phyloP scores from a whole-genome alignment of 1,140 invertebrate genomes.

The Dendroctonus ponderosae region DNA sequence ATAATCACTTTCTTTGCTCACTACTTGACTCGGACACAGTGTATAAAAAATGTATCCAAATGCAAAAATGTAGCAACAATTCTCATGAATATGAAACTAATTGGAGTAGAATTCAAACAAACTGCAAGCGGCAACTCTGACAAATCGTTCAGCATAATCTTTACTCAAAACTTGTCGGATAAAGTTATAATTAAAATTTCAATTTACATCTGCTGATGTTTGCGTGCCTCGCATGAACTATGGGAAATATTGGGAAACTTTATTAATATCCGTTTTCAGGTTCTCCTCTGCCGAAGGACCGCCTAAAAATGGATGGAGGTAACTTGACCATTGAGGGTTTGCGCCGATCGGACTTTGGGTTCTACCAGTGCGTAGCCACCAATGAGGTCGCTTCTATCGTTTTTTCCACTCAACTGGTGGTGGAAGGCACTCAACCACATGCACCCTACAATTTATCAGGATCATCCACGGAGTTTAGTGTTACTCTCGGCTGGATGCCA shows the following conservation, averaged over 20 bases:
- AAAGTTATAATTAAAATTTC: neutral
- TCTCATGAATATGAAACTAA: conserved; percentile 1
- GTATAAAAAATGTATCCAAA: too few relatives aligned
- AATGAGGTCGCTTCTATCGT: conserved; percentile 93
- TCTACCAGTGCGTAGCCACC: conserved; percentile 90
- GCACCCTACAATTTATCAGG: conserved; percentile 92
- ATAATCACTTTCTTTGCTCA: too few relatives aligned
- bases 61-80: too few relatives aligned
- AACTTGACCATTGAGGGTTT: conserved; percentile 91
- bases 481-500: conserved; percentile 87
- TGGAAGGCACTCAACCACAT: conserved; percentile 94
- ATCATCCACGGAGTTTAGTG: conserved; percentile 82
- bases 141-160: neutral
- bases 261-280: conserved; percentile 47
- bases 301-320: conserved; percentile 74
- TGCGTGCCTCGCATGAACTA: too few relatives aligned
- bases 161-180: neutral
- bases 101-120: conserved; percentile 2
- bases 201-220: too few relatives aligned
- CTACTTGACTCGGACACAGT: too few relatives aligned
- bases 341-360: conserved; percentile 85
- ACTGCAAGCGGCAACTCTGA: neutral
- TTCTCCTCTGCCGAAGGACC: conserved; percentile 73
- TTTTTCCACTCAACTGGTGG: conserved; percentile 83
- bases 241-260: too few relatives aligned